Conservation (phyloP, 2,797 vertebrate species). For the Sparidentex hasta region DNA sequence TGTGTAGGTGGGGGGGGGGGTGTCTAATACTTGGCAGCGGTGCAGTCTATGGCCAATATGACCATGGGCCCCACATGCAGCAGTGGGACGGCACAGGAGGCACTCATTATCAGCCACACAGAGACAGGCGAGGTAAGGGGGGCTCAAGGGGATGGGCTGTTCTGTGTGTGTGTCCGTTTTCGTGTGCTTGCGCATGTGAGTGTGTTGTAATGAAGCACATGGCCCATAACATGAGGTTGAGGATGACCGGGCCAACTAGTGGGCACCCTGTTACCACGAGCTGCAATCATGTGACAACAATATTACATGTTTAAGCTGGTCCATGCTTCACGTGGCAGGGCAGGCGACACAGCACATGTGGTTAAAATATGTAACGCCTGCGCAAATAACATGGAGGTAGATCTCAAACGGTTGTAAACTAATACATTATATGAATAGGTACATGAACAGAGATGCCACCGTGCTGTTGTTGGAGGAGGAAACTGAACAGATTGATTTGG, state of each 20-base stretch:
- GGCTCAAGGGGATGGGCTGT: constrained; percentile 6
- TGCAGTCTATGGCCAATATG: constrained; percentile 52
- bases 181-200: constrained; percentile 7
- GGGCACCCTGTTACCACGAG: constrained; percentile 30
- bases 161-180: constrained; percentile 3
- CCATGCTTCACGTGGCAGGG: constrained; percentile 10
- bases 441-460: neutral
- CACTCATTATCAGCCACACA: constrained; percentile 75
- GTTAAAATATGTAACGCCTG: constrained; percentile 1
- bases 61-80: constrained; percentile 73
- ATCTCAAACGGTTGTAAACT: neutral
- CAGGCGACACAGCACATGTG: neutral
- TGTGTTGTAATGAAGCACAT: constrained; percentile 34
- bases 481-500: neutral
- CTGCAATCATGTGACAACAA: constrained; percentile 47
- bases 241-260: constrained; percentile 36
- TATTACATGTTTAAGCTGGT: constrained; percentile 37
- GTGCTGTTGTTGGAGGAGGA: no score
- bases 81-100: constrained; percentile 53
- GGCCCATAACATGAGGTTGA: constrained; percentile 26
- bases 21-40: constrained; percentile 50
- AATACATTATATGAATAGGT: neutral
- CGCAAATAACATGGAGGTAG: neutral
- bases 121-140: constrained; percentile 16
- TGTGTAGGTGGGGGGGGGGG: neutral